A percentile compares a stretch with the other conserved stretches of the same genome.
Conservation (phyloP, 2,113 vertebrate genomes). For the Eulacestoma nigropectus region DNA sequence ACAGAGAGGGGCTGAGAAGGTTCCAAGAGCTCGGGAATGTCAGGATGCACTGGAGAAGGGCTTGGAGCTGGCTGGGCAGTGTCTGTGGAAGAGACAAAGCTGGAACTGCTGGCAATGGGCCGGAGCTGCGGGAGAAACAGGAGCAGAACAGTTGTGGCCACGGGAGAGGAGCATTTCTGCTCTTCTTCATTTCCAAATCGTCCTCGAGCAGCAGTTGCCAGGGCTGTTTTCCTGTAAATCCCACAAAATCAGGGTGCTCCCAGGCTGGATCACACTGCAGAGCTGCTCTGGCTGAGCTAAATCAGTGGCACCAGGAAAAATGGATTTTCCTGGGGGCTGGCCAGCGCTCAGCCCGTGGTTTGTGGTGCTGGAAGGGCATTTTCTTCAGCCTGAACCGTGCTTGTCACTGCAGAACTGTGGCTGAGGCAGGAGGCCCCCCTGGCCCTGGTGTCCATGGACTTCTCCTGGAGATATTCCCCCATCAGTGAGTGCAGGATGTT, state of each 20-base stretch:
- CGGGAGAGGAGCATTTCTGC: neutral
- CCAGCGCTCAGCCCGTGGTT: too few relatives aligned
- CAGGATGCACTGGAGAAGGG: neutral
- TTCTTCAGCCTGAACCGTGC: neutral
- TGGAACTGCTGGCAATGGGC: neutral
- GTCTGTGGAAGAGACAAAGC: neutral
- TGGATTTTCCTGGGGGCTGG: neutral
- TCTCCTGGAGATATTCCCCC: neutral
- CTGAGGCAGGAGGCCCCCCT: neutral
- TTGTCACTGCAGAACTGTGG: neutral
- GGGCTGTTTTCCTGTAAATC: neutral
- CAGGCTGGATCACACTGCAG: neutral
- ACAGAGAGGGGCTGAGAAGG: neutral
- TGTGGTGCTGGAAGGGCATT: neutral
- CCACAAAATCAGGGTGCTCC: neutral
- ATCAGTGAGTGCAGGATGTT: fast-evolving
- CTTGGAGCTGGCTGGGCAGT: neutral
- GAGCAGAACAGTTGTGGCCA: neutral
- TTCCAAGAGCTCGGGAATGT: neutral
- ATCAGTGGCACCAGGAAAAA: neutral
- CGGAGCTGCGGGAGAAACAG: neutral
- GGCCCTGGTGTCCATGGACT: fast-evolving
- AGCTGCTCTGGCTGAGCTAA: neutral
- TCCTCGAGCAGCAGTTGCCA: neutral
- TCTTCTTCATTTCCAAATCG: neutral